Evolutionary conservation across 2,113 vertebrate genomes (phyloP).

Genomic region (Macroglossus sobrinus): DNA sequence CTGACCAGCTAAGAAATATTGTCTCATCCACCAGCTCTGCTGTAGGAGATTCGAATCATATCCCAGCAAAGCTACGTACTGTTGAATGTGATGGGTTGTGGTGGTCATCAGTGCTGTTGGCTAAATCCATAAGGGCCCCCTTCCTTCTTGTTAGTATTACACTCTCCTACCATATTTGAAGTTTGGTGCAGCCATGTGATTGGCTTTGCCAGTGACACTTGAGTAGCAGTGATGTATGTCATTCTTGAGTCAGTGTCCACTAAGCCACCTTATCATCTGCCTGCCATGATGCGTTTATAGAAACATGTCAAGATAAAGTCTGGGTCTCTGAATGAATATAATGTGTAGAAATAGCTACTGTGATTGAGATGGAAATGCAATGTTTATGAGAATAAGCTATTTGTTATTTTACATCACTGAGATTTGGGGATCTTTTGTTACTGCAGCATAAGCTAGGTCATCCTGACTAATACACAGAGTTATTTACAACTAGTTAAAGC

Average conservation of each 20-base stretch:
- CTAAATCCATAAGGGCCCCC: neutral
- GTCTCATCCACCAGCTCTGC: too few species aligned
- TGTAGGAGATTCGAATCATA: neutral
- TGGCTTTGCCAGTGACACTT: neutral
- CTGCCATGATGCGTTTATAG: neutral
- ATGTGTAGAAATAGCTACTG: neutral
- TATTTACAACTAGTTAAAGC: neutral
- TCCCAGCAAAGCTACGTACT: neutral
- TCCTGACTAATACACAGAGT: neutral
- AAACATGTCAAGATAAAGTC: neutral
- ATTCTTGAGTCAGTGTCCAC: neutral
- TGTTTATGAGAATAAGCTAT: neutral
- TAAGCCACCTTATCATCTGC: neutral
- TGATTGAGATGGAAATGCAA: neutral
- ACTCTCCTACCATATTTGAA: neutral
- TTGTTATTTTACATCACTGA: neutral
- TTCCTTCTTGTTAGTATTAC: neutral
- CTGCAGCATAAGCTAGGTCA: neutral
- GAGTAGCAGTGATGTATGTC: neutral
- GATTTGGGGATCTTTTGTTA: neutral
- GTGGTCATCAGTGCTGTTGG: neutral
- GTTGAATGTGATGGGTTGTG: neutral
- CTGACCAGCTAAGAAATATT: neutral
- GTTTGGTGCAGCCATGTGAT: neutral
- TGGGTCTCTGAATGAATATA: neutral